These are phyloP conservation scores for Sebastiscus tertius DNA, from an alignment of 2,797 vertebrate genomes.

Conservation along the genomic window DNA sequence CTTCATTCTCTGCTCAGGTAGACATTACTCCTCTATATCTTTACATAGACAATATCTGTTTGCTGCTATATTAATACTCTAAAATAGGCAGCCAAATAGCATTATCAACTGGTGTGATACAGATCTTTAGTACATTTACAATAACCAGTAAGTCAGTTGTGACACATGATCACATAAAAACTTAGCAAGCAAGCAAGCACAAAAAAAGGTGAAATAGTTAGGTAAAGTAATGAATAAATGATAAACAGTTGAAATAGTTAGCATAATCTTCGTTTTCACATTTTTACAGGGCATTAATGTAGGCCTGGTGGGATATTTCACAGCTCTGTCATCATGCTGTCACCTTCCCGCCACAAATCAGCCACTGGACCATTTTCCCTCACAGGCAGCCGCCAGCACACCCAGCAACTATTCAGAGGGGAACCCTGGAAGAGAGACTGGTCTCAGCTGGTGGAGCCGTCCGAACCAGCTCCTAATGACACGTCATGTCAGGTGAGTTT, in stretches of 20 bases:
- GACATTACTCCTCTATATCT: too few species aligned
- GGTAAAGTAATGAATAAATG: not conserved
- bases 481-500: conserved; percentile 2
- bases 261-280: not conserved
- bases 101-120: not conserved
- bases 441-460: conserved; percentile 1
- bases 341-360: conserved; percentile 18
- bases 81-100: not conserved
- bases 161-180: not conserved
- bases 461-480: conserved; percentile 23
- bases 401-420: not conserved
- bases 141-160: not conserved
- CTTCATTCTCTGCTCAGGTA: too few species aligned
- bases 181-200: not conserved
- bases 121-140: not conserved
- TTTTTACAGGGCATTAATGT: not conserved
- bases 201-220: not conserved
- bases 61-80: too few species aligned
- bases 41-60: too few species aligned
- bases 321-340: conserved; percentile 31
- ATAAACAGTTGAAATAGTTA: not conserved
- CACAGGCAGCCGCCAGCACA: not conserved
- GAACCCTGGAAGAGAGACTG: conserved; percentile 5
- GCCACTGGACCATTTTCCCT: conserved; percentile 8
- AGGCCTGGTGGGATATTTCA: conserved; percentile 12